Conservation (phyloP, 2,113 vertebrate genomes). For the Campylomormyrus numenius region DNA sequence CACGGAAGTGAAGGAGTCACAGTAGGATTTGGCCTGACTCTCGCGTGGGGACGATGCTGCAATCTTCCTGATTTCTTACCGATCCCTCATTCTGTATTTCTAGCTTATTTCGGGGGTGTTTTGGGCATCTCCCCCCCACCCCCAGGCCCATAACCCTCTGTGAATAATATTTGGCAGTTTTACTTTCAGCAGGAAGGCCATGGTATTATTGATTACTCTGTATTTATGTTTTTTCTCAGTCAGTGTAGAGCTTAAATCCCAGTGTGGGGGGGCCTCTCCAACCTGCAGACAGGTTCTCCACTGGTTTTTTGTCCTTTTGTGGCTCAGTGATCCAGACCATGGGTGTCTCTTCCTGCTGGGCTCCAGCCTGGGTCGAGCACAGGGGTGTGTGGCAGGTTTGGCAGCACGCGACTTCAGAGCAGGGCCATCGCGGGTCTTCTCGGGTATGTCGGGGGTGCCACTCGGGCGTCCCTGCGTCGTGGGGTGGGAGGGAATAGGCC, state of each 20-base stretch:
- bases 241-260: neutral
- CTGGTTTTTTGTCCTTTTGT: neutral
- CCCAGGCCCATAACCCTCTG: neutral
- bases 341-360: neutral
- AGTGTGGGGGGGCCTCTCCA: neutral
- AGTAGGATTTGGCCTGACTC: neutral
- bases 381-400: neutral
- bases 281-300: neutral
- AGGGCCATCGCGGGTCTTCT: neutral
- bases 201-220: neutral
- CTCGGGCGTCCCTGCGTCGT: neutral
- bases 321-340: neutral
- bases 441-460: neutral
- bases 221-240: neutral
- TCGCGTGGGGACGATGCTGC: neutral
- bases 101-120: neutral
- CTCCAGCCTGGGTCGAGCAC: neutral
- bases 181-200: neutral
- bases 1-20: neutral
- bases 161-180: neutral
- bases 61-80: neutral
- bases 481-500: neutral
- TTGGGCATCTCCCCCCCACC: neutral
- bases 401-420: neutral
- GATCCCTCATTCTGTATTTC: neutral